Conservation (phyloP, 2,113 vertebrate species). For the Cranoglanis bouderius region DNA sequence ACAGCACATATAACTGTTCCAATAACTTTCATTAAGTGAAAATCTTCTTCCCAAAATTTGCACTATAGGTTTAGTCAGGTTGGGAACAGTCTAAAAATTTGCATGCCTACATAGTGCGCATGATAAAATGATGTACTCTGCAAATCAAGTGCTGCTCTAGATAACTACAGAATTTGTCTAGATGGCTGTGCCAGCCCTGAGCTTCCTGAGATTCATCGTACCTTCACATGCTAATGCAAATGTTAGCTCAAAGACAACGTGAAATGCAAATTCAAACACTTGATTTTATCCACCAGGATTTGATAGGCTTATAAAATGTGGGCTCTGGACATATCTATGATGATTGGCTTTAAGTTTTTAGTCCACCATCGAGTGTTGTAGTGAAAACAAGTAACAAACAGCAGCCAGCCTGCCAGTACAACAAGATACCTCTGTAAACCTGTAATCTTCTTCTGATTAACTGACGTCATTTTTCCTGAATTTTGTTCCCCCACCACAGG, state of each 20-base stretch:
- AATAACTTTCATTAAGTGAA: neutral
- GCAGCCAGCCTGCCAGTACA: neutral
- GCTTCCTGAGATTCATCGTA: neutral
- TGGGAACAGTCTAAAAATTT: neutral
- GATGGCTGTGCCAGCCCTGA: neutral
- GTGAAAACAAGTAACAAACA: neutral
- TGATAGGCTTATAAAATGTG: neutral
- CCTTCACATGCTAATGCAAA: neutral
- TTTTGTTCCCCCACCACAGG: neutral
- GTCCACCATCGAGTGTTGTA: neutral
- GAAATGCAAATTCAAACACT: neutral
- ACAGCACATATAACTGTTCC: neutral
- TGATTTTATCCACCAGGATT: neutral
- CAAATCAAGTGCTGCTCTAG: neutral
- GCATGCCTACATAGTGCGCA: neutral
- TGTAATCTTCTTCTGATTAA: neutral
- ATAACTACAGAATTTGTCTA: neutral
- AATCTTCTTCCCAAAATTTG: neutral
- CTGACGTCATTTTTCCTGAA: neutral
- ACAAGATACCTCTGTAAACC: neutral
- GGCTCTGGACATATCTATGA: neutral
- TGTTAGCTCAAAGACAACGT: neutral
- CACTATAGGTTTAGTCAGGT: neutral
- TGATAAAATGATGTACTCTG: neutral
- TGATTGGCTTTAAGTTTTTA: neutral